Conservation (phyloP, 1,140 invertebrate species). For the Bilobella aurantiaca region DNA sequence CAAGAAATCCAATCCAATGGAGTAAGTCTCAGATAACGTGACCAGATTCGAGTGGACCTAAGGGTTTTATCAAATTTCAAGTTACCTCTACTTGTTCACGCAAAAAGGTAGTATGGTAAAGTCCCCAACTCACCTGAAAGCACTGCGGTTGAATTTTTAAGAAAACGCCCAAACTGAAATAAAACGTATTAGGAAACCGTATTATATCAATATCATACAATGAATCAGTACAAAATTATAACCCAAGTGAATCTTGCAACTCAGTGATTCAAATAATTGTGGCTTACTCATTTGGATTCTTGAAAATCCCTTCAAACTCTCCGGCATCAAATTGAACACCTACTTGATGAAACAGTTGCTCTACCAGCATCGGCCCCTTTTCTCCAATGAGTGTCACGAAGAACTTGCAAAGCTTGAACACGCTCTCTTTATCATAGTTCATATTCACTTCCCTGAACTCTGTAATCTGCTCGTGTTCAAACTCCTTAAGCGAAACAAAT, state of each 20-base stretch:
- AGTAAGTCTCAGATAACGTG: constrained; percentile 40
- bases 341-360: constrained; percentile 72
- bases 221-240: too few species aligned
- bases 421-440: constrained; percentile 45
- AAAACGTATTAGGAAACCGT: neutral
- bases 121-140: constrained; percentile 25
- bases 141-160: constrained; percentile 22
- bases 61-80: neutral
- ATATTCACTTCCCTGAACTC: constrained; percentile 9
- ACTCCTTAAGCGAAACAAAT: constrained; percentile 50
- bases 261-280: neutral
- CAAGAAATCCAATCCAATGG: neutral
- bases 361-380: constrained; percentile 67
- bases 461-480: constrained; percentile 54
- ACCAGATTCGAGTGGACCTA: constrained; percentile 78
- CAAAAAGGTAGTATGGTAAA: neutral
- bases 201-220: neutral
- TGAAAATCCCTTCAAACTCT: constrained; percentile 66
- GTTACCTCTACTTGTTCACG: too few species aligned
- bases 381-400: constrained; percentile 63
- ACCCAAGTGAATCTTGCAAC: too few species aligned
- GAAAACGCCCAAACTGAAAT: constrained; percentile 1
- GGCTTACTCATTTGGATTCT: constrained; percentile 59
- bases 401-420: constrained; percentile 63
- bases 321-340: constrained; percentile 38